Conservation (phyloP, 1,140 invertebrate genomes). For the Hydropsyche tenuis region DNA sequence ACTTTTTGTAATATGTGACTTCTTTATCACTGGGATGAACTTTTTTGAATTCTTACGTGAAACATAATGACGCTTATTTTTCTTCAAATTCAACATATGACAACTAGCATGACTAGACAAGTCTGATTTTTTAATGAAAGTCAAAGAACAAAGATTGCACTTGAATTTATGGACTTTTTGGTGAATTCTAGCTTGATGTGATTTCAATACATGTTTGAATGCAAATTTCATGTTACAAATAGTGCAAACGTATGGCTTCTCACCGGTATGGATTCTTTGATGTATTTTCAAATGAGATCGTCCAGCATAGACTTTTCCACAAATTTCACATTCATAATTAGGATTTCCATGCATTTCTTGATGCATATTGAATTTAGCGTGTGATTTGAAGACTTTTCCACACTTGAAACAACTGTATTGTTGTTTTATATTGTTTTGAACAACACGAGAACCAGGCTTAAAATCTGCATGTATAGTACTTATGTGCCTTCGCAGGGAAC, state of each 20-base stretch:
- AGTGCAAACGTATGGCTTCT: slow-evolving; percentile 55
- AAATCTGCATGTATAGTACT: slow-evolving; percentile 48
- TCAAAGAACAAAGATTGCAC: slow-evolving; percentile 54
- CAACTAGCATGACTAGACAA: slow-evolving; percentile 50
- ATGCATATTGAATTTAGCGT: slow-evolving; percentile 56
- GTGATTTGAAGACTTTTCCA: slow-evolving; percentile 56
- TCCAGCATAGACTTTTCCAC: slow-evolving; percentile 60
- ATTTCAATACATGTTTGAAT: slow-evolving; percentile 51
- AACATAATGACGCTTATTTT: slow-evolving; percentile 39
- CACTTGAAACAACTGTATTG: slow-evolving; percentile 53
- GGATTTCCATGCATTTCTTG: slow-evolving; percentile 57
- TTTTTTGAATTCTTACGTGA: slow-evolving; percentile 29
- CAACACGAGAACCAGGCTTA: slow-evolving; percentile 31
- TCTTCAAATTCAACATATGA: slow-evolving; percentile 43
- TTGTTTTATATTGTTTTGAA: slow-evolving; percentile 22
- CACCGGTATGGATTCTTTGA: slow-evolving; percentile 61
- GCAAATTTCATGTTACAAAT: slow-evolving; percentile 53
- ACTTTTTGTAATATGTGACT: slow-evolving; percentile 18
- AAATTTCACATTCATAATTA: slow-evolving; percentile 57
- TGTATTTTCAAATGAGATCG: slow-evolving; percentile 64
- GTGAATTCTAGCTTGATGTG: slow-evolving; percentile 54
- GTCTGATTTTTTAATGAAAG: slow-evolving; percentile 49
- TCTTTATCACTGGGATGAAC: slow-evolving; percentile 25
- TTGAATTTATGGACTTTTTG: slow-evolving; percentile 50
- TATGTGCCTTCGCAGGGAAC: slow-evolving; percentile 44